Evolutionary conservation across 2,797 vertebrate genomes (phyloP).

Genomic region (Sarcophilus harrisii): DNA sequence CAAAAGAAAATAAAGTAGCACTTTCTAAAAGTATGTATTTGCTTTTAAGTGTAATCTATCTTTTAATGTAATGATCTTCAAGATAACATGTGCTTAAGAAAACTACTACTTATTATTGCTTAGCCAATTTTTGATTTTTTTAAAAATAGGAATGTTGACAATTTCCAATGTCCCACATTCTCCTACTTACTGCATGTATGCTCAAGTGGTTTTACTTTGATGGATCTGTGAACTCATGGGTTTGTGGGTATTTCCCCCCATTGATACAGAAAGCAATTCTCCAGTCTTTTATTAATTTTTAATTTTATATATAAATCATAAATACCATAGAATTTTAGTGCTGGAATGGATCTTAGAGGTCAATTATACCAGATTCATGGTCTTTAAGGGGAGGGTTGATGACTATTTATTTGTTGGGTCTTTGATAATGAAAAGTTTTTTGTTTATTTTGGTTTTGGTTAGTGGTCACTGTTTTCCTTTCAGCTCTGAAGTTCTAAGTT

Average conservation of each 20-base stretch:
- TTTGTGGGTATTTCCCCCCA: neutral
- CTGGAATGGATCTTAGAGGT: neutral
- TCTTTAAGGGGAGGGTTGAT: neutral
- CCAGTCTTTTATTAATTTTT: neutral
- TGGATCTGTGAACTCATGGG: neutral
- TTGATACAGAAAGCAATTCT: neutral
- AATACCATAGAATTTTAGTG: neutral
- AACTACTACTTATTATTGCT: neutral
- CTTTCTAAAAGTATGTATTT: constrained; percentile 7
- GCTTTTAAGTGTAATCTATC: constrained; percentile 24
- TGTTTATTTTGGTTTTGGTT: neutral
- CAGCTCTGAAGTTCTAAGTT: neutral
- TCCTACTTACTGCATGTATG: neutral
- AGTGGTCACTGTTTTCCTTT: neutral
- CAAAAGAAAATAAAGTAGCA: constrained; percentile 13
- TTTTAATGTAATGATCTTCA: constrained; percentile 7
- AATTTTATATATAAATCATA: neutral
- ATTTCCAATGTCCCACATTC: neutral
- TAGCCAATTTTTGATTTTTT: neutral
- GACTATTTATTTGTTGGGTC: neutral
- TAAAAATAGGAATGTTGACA: neutral
- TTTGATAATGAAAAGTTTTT: neutral
- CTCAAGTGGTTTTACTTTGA: neutral
- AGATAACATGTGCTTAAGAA: neutral
- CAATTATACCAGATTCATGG: neutral